Base-by-base conservation (phyloP, 2,113 vertebrate genomes). In the Pseudopipra pipra region DNA sequence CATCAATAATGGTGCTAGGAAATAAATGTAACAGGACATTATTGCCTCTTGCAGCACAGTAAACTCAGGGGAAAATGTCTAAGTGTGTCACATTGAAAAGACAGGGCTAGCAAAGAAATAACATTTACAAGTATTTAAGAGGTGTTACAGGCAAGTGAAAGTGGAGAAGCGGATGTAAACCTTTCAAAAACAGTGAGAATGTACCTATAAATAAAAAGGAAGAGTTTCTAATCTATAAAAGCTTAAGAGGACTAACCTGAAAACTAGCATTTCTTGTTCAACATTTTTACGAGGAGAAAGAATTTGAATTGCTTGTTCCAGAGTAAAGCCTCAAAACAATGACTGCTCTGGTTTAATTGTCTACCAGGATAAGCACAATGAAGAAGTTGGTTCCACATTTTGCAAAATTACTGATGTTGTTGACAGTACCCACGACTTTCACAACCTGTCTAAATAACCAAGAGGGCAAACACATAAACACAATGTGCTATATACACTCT, bases 21-120 rank as follows among this genome's bases (percentile, higher is more conserved):
- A 96, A 94, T 90, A 96, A 94, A 92, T 92, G 83, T 93, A 92
- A 87, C 73, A 66, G 73, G 92, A 49, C 95, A 92, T 95, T 94
- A 95, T 94, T 96, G 86, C 95, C 83, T 96, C 93, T 93, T 89
- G 83, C 83, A 75, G 65, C 31, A 54, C 66, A 85, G 59, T 66
- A 87, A 92, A 90, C 95, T 89, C 90, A 19, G 78, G 94, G 92
- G 88, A 93, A 87, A 90, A 90, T 62, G 37, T 58, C 68, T 78
- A 67, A 90, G 67, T 88, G 52, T 92, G 95, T 96, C 76, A 66
- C 61, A 66, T 19, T 76, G 70, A 92, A 87, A 94, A 95, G 83
- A 90, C 68, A 84, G 28, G 77, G 8, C 80, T 72, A 72, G 65
- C 33, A 70, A 80, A 84, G 61, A 94, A 94, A 93, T 84, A 90